Evolutionary conservation across 2,113 vertebrate genomes (phyloP), one percentile per base, ranked within the genome.

Genomic region (Tachysurus fulvidraco): DNA sequence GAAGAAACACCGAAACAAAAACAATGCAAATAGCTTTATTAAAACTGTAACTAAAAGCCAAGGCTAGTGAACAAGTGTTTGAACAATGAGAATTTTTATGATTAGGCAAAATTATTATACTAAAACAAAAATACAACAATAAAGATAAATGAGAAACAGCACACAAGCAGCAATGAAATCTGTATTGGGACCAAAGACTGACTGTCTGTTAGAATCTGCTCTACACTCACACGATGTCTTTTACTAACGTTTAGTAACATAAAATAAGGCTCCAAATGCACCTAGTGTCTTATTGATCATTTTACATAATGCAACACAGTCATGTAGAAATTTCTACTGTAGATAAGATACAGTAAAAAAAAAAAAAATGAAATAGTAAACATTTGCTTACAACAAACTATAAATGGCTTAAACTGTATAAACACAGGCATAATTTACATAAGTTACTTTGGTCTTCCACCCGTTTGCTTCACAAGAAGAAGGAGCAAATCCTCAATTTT

Each of bases 401-500:
- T n/a, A n/a, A 30, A 81, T 44, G 28, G 28, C 62, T 62, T 23
- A 17, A 74, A 46, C 46, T 19, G 65, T 30, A 57, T 21, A n/a
- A 25, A 73, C 17, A 57, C 17, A 57, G 36, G 52, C 36, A 69
- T 44, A 13, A 77, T 62, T 16, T 60, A 16, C 60, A 36, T 12
- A 52, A 25, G 57, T n/a, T 46, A 90, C 83, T 91, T 88, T n/a
- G 65, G 86, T 30, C 84, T 83, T 85, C n/a, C 89, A 50, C 81
- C 14, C 0, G 93, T 44, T 25, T 89, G 81, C 50, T 90, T 87
- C 17, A 93, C 62, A 21, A 94, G 88, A 23, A 89, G 85, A 71
- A 94, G 86, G 54, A 95, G 52, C 86, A 94, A 64, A 46, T 90
- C 77, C 65, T 95, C 94, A 86, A 95, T 88, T 5, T 86, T 87